Evolutionary conservation across 2,113 vertebrate genomes (phyloP), one percentile per base, ranked within the genome.

Genomic region (Electrona antarctica): DNA sequence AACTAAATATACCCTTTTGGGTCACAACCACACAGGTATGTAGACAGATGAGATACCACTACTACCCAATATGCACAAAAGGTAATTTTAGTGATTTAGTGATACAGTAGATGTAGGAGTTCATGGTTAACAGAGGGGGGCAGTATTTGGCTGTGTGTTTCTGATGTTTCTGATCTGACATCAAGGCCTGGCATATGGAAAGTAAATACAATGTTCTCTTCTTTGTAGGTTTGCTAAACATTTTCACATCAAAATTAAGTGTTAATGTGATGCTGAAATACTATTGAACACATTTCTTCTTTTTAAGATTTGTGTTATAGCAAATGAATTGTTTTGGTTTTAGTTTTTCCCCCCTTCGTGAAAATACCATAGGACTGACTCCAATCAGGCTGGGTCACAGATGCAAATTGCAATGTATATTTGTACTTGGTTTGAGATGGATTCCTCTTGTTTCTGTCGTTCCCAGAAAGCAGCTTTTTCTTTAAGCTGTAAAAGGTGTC

Each of bases 401-500:
- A 55, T 70, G 80, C 75, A 86, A 89, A 81, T 87, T 89, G 76
- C 68, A 52, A 5, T 82, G 86, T 88, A 78, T 87, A 84, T 89
- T 87, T 90, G 69, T 82, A 78, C 77, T 86, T 64, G 56, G 68
- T 75, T 66, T 66, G 64, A 69, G 63, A 74, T 77, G 67, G 73
- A 82, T 85, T 86, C 87, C 82, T 85, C 82, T 88, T 77, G 71
- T 74, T 76, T 69, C 72, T 60, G 8, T 52, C 50, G 71, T 71
- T 66, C 76, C 46, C 59, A 4, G 67, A 77, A 74, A 70, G 71
- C 67, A 65, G 60, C 54, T 52, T 70, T 58, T 77, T 80, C 82
- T 85, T 12, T 72, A 11, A 69, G 47, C 21, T 21, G 21, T 21
- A 21, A 68, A 64, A 70, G 67, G 55, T 58, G 13, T n/a, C 79